Conservation (phyloP, 1,140 invertebrate genomes). For the Ladona fulva region DNA sequence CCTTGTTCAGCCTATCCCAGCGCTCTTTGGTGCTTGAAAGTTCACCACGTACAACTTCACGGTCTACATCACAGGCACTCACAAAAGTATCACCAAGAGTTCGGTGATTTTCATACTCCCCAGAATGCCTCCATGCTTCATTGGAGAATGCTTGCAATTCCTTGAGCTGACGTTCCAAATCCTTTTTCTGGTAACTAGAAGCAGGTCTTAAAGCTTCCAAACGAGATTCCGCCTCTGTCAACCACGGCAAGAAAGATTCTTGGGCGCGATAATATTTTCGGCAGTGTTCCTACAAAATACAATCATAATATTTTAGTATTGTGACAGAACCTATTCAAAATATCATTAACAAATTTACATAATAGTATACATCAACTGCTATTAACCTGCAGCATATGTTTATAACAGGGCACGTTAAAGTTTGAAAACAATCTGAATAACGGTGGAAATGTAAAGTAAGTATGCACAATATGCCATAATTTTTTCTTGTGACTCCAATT, state of each 20-base stretch:
- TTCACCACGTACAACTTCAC: conserved; percentile 77
- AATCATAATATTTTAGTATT: too few species aligned
- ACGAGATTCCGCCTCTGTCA: conserved; percentile 77
- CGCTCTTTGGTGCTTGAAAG: conserved; percentile 67
- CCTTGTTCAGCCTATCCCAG: conserved; percentile 86
- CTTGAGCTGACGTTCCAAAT: conserved; percentile 79
- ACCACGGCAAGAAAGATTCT: conserved; percentile 81
- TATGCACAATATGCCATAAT: too few species aligned
- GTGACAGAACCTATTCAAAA: too few species aligned
- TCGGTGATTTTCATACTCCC: conserved; percentile 83
- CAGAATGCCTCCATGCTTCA: conserved; percentile 84
- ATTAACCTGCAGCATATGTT: too few species aligned
- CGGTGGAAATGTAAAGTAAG: too few species aligned
- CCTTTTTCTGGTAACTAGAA: conserved; percentile 66
- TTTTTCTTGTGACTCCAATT: too few species aligned
- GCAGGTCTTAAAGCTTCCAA: conserved; percentile 67
- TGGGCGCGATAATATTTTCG: conserved; percentile 78
- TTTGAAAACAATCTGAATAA: too few species aligned
- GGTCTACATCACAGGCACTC: conserved; percentile 77
- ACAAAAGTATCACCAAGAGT: conserved; percentile 78
- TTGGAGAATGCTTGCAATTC: conserved; percentile 85
- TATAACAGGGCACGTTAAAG: too few species aligned
- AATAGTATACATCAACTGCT: too few species aligned
- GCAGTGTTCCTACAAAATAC: conserved; percentile 58
- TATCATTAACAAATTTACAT: too few species aligned